Evolutionary conservation across 53 echinoderm and acorn worm species (phyloP).

Genomic region (Apostichopus leukothele): DNA sequence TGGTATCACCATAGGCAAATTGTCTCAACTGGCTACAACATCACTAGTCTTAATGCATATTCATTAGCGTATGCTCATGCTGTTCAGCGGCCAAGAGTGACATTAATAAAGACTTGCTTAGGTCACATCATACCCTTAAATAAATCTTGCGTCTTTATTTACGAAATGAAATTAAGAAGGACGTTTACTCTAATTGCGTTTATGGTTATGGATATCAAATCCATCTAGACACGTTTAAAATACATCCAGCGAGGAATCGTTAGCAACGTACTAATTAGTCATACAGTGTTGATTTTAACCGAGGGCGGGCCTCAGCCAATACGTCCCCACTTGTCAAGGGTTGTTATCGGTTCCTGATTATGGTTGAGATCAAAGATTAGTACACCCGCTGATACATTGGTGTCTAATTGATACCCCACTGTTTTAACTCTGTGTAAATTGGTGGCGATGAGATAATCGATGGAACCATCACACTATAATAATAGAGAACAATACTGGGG

Average conservation of each 20-base stretch:
- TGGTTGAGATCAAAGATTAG: conserved; percentile 24
- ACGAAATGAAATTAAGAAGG: neutral
- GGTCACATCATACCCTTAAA: neutral
- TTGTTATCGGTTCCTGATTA: conserved; percentile 23
- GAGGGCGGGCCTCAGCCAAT: conserved; percentile 32
- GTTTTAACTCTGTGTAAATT: conserved; percentile 26
- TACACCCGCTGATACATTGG: conserved; percentile 32
- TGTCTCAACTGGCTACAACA: too few species aligned
- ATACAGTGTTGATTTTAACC: conserved; percentile 35
- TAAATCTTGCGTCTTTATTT: neutral
- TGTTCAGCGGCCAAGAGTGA: too few species aligned
- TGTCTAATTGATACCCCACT: conserved; percentile 34
- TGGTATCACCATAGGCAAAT: too few species aligned
- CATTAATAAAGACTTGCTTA: neutral
- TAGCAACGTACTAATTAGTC: conserved; percentile 24
- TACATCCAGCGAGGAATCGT: neutral
- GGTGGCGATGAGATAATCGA: conserved; percentile 35
- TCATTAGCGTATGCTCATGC: too few species aligned
- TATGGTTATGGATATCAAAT: neutral
- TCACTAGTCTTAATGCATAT: too few species aligned
- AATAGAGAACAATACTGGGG: neutral
- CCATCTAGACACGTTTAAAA: neutral
- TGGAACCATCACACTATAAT: conserved; percentile 27
- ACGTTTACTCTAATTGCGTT: neutral
- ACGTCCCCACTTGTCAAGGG: conserved; percentile 35